Conservation (phyloP, 2,888 invertebrate genomes). For the Germaria angustata region DNA sequence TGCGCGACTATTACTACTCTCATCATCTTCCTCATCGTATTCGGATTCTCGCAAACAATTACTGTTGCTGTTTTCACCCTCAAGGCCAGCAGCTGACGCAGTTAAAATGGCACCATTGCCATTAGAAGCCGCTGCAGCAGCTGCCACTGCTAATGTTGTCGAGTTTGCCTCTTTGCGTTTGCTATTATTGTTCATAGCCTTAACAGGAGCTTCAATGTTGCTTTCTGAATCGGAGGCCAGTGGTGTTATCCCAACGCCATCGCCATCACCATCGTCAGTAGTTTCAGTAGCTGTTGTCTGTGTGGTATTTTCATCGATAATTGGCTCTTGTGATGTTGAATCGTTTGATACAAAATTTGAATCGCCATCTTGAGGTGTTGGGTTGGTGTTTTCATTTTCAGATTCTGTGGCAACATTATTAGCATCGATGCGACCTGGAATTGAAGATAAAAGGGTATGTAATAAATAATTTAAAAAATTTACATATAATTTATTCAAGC, state of each 20-base stretch:
- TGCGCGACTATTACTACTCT: conserved; percentile 69
- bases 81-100: conserved; percentile 57
- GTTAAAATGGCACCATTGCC: conserved; percentile 72
- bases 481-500: too few species aligned
- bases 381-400: conserved; percentile 75
- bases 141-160: conserved; percentile 2
- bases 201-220: conserved; percentile 85
- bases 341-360: conserved; percentile 79
- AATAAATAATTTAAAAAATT: neutral
- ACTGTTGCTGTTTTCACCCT: conserved; percentile 69
- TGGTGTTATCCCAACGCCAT: conserved; percentile 70
- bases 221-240: conserved; percentile 85
- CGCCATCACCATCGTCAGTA: conserved; percentile 69
- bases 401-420: conserved; percentile 74
- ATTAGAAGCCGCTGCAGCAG: conserved; percentile 68
- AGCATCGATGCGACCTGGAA: conserved; percentile 70
- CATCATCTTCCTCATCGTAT: conserved; percentile 73
- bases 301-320: conserved; percentile 80
- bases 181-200: conserved; percentile 57
- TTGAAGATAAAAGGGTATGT: neutral
- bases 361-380: conserved; percentile 75
- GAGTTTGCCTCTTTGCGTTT: conserved; percentile 58
- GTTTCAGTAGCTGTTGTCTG: conserved; percentile 82
- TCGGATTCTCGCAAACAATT: conserved; percentile 70
- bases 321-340: conserved; percentile 78